Conservation (phyloP, 1,140 invertebrate genomes). For the Camponotus pennsylvanicus region DNA sequence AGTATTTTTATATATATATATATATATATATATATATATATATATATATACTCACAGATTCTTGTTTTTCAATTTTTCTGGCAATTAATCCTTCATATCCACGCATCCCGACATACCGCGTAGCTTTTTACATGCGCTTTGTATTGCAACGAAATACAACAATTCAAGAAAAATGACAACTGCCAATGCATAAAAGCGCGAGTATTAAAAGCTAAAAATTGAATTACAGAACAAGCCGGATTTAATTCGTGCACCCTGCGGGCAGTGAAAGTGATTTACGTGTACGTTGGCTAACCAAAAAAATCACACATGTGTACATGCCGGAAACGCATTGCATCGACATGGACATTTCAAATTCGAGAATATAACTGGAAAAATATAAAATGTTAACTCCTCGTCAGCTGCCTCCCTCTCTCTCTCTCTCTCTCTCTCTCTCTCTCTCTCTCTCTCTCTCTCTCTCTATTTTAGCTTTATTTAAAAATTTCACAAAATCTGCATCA, state of each 20-base stretch:
- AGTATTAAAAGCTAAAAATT: constrained; percentile 61
- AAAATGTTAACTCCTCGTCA: constrained; percentile 44
- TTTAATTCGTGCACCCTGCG: constrained; percentile 50
- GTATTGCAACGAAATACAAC: constrained; percentile 34
- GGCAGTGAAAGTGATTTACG: constrained; percentile 65
- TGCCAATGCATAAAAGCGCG: constrained; percentile 56
- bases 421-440: no score
- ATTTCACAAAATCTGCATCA: constrained; percentile 4
- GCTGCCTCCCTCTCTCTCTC: background rate
- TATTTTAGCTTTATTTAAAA: constrained; percentile 38
- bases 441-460: no score
- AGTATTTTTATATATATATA: no score
- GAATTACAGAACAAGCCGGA: constrained; percentile 62
- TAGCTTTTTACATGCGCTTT: constrained; percentile 35
- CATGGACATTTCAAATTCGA: constrained; percentile 51
- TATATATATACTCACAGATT: background rate
- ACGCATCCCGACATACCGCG: background rate
- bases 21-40: no score
- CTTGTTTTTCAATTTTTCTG: constrained; percentile 17
- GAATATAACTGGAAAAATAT: constrained; percentile 32
- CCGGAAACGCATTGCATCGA: constrained; percentile 31
- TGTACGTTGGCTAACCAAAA: constrained; percentile 38
- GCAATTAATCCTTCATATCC: constrained; percentile 14
- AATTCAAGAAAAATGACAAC: constrained; percentile 59
- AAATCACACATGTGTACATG: constrained; percentile 29